These are phyloP conservation scores for Hypercompe scribonia DNA, from an alignment of 2,888 invertebrate genomes.

Conservation along the genomic window DNA sequence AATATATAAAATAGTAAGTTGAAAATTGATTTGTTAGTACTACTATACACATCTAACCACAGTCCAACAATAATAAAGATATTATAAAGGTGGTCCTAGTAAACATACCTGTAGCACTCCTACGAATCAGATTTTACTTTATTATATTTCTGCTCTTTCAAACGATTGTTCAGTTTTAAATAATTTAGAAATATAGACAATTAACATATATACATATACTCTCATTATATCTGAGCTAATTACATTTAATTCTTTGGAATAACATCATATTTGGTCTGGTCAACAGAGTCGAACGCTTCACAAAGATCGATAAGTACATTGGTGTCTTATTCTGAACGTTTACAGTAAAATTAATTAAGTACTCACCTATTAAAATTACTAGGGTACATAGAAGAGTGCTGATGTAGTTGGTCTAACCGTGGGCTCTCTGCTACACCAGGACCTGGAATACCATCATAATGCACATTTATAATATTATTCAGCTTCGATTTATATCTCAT, in stretches of 20 bases:
- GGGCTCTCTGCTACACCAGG: slow-evolving; percentile 74
- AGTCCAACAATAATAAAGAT: neutral
- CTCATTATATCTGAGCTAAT: neutral
- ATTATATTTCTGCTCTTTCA: too few species aligned
- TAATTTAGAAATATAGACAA: neutral
- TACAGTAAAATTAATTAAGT: neutral
- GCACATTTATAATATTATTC: slow-evolving; percentile 1
- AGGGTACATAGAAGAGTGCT: slow-evolving; percentile 81
- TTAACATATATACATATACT: neutral
- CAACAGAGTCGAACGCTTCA: neutral
- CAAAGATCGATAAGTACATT: neutral
- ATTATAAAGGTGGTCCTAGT: neutral
- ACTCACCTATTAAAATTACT: slow-evolving; percentile 80
- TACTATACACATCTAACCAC: too few species aligned
- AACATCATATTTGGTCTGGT: neutral
- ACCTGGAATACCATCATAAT: slow-evolving; percentile 48
- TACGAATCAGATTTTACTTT: too few species aligned
- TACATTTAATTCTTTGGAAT: neutral
- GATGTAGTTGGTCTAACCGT: slow-evolving; percentile 79
- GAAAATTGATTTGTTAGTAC: too few species aligned
- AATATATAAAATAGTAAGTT: too few species aligned
- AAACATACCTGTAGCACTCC: neutral
- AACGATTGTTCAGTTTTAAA: neutral
- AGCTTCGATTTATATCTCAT: neutral
- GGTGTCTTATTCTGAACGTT: neutral